Evolutionary conservation across 2,888 invertebrate genomes (phyloP).

Genomic region (Sarcophaga variegata): DNA sequence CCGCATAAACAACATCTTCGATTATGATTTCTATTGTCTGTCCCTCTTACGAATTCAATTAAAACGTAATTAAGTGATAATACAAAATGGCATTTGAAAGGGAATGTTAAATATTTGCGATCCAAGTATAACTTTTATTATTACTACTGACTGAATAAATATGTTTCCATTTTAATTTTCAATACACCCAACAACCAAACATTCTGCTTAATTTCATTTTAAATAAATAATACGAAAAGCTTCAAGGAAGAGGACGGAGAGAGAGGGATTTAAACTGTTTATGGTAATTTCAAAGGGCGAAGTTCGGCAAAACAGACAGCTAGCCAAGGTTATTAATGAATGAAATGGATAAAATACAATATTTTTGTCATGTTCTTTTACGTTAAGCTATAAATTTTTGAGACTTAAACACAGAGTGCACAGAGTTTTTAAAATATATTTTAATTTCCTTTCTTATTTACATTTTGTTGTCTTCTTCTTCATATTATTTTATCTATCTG

Average conservation of each 20-base stretch:
- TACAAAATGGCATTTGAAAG: conserved; percentile 29
- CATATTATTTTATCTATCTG: conserved; percentile 5
- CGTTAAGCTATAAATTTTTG: not conserved
- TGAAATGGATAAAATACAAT: not conserved
- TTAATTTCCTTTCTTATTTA: conserved; percentile 13
- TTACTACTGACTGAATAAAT: conserved; percentile 31
- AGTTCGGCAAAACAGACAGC: conserved; percentile 15
- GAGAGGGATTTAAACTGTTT: too few relatives aligned
- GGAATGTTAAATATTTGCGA: conserved; percentile 6
- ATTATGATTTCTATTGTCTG: too few relatives aligned
- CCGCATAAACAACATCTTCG: too few relatives aligned
- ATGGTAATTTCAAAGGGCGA: not conserved
- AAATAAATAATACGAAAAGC: too few relatives aligned
- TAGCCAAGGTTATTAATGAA: conserved; percentile 70
- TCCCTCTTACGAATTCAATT: too few relatives aligned
- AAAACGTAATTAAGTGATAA: too few relatives aligned
- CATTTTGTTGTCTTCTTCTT: not conserved
- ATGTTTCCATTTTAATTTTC: conserved; percentile 29
- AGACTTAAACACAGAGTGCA: not conserved
- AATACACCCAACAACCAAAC: not conserved
- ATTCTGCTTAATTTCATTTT: too few relatives aligned
- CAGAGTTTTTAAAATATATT: not conserved
- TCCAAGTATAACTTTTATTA: conserved; percentile 32
- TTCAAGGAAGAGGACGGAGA: too few relatives aligned
- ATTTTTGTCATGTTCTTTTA: conserved; percentile 50